Base-by-base conservation (phyloP, 2,113 vertebrate species). In the Pteropus alecto region DNA sequence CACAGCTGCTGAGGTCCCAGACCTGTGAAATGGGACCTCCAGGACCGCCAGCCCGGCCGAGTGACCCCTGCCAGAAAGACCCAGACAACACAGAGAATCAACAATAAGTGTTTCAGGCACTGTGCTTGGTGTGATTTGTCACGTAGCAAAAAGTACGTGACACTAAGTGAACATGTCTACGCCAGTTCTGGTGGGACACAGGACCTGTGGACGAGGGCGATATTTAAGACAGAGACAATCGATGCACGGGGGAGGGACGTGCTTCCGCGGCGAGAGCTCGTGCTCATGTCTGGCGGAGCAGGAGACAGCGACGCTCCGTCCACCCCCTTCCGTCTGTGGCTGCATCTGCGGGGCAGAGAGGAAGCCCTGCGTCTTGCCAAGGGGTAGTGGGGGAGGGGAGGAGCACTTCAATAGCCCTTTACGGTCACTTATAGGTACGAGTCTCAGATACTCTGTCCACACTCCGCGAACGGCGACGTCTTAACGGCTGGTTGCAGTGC, bases 201-300 rank as follows among this genome's bases (percentile, higher is more conserved):
- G 35, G 38, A 54, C 67, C 6, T 46, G 30, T 0, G 2, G 30
- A 13, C 2, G 15, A 54, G 19, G 35, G 38, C 38, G 58, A 14
- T 1, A 1, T 9, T 58, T 3, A 43, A 60, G 30, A 67, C 2
- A 16, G 18, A 90, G 60, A 54, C 8, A 5, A 0, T 8, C 2
- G 19, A 19, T 58, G 63, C 65, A 33, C 1, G 14, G 10, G 58
- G 30, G 56, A 35, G 5, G 51, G 38, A 18, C 4, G 12, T 0
- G 21, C 70, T 41, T 38, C 18, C 8, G 35, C 30, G 86, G 67
- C 41, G 9, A 46, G 65, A 65, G 7, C 38, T 16, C 22, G 24
- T 86, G 46, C 67, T 58, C 46, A 7, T 0, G 30, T 33, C 48
- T 48, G 78, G 35, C 68, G 18, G 19, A 13, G 13, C 51, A 60